Evolutionary conservation across 2,797 vertebrate species (phyloP).

Genomic region (Hylomyscus alleni): DNA sequence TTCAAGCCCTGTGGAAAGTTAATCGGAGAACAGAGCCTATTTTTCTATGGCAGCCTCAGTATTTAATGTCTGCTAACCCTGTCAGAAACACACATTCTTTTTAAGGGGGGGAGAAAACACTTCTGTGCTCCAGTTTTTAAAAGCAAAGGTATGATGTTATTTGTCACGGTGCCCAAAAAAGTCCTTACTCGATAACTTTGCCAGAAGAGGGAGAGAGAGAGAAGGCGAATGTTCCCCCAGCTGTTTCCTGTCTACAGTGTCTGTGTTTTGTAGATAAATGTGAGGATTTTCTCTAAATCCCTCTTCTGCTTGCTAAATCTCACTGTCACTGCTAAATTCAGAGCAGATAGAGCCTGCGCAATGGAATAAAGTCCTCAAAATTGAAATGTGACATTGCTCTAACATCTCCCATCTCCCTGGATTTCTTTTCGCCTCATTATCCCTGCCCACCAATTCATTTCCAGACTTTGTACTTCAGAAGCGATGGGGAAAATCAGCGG

Average conservation of each 20-base stretch:
- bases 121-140: constrained; percentile 92
- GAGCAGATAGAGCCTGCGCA: constrained; percentile 98
- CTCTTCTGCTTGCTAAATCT: constrained; percentile 99
- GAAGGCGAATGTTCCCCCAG: constrained; percentile 99
- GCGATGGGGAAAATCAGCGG: constrained; percentile 97
- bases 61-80: constrained; percentile 86
- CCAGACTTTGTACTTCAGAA: constrained; percentile 97
- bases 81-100: constrained; percentile 91
- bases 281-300: constrained; percentile 99
- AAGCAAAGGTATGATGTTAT: constrained; percentile 98
- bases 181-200: constrained; percentile 99
- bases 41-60: constrained; percentile 85
- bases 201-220: constrained; percentile 96
- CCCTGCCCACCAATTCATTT: constrained; percentile 99
- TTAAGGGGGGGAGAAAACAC: constrained; percentile 84
- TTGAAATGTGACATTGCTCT: constrained; percentile 99
- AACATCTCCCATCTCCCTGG: constrained; percentile 96
- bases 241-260: constrained; percentile 99
- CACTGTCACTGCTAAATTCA: constrained; percentile 97
- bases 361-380: constrained; percentile 99
- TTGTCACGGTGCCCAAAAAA: constrained; percentile 99
- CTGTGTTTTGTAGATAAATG: constrained; percentile 99
- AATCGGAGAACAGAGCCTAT: constrained; percentile 81
- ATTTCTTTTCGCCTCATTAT: constrained; percentile 97
- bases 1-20: constrained; percentile 83